These are phyloP conservation scores for Sesia bembeciformis DNA, from an alignment of 2,888 invertebrate genomes.

Conservation along the genomic window DNA sequence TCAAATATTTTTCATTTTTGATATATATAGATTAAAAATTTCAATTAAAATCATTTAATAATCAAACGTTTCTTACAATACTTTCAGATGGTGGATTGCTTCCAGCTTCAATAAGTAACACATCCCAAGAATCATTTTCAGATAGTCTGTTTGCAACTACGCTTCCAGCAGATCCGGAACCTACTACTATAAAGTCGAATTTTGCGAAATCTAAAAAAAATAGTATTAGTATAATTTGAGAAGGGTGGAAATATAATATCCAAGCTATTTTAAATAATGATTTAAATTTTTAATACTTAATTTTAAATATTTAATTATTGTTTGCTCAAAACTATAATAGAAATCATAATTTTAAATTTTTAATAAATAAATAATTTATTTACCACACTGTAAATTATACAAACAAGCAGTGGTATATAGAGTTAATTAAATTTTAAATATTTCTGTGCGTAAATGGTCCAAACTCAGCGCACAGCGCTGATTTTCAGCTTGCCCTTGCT, in stretches of 20 bases:
- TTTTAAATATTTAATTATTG: too few relatives aligned
- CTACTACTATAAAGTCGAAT: conserved; percentile 31
- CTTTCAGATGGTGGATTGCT: conserved; percentile 21
- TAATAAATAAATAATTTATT: too few relatives aligned
- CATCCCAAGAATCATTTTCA: conserved; percentile 21
- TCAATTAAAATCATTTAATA: neutral
- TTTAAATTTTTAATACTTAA: too few relatives aligned
- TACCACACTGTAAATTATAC: too few relatives aligned
- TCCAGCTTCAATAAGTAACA: conserved; percentile 29
- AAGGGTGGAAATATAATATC: neutral
- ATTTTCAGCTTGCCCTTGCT: too few relatives aligned
- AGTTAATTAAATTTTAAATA: too few relatives aligned
- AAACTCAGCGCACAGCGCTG: too few relatives aligned
- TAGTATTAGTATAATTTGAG: neutral
- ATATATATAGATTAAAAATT: neutral
- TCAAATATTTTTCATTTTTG: neutral
- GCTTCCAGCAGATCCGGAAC: conserved; percentile 30
- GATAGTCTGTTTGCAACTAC: conserved; percentile 29
- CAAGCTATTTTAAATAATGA: neutral
- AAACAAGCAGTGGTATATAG: too few relatives aligned
- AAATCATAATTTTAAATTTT: too few relatives aligned
- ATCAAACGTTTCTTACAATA: conserved; percentile 11
- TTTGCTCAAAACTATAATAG: too few relatives aligned
- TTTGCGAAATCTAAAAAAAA: conserved; percentile 16
- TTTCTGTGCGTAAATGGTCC: too few relatives aligned